Evolutionary conservation across 2,888 invertebrate genomes (phyloP), one percentile per base, ranked within the genome.

Genomic region (Hyposoter dolosus): DNA sequence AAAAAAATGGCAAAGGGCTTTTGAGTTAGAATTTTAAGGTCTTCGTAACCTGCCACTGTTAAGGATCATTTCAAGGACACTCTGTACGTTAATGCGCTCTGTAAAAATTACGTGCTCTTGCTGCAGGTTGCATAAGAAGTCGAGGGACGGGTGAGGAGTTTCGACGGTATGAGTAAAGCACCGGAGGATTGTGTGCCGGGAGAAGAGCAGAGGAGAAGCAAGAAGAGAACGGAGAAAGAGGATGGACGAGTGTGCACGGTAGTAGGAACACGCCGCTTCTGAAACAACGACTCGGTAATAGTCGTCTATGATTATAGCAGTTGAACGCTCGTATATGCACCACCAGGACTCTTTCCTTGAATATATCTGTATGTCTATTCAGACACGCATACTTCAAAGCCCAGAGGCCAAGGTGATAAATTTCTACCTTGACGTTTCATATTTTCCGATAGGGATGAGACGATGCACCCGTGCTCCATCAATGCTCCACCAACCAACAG

Each of bases 361-460:
- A 83, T 86, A 84, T 77, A 85, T 89, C 82, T 88, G 80, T 87
- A 88, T 85, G 81, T 77, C 84, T 89, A 85, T 88, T 83, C 86
- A 88, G 72, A 87, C 87, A 85, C 86, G 86, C 84, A 86, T 68
- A 84, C 86, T 86, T 88, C 84, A 87, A 85, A 86, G 87, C 88
- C 88, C 84, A 88, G 85, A 89, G 88, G 89, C 88, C 88, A 88
- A 87, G 87, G 88, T 83, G 87, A 87, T 89, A 89, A 89, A 89
- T 89, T 85, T 83, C 65, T 81, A 80, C 85, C 85, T 82, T 85
- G 87, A 87, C 86, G 88, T 87, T 88, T 88, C 85, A 89, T 88
- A 87, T 84, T 86, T 89, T 89, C 85, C 87, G 87, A 88, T 87
- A 85, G 78, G 83, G 81, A 81, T 83, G 81, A 74, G 68, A 83